Evolutionary conservation across 2,797 vertebrate genomes (phyloP).

Genomic region (Neosilurus hyrtlii): DNA sequence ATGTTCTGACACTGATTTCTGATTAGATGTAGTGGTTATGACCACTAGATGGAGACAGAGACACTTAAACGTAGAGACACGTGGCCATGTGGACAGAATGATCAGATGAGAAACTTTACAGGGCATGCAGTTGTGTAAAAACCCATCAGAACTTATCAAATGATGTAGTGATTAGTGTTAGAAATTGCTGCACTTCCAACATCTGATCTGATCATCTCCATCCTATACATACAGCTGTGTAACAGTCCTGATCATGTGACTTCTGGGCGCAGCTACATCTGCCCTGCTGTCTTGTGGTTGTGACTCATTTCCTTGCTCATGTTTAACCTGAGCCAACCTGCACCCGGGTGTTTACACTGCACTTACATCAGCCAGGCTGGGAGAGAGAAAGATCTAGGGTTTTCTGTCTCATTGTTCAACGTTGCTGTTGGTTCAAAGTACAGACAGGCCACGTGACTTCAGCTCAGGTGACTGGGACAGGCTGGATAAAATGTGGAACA

Average conservation of each 20-base stretch:
- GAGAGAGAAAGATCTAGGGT: neutral
- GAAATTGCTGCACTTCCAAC: neutral
- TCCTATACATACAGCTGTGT: neutral
- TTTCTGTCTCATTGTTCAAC: slow-evolving; percentile 15
- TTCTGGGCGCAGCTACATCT: neutral
- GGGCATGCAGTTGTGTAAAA: neutral
- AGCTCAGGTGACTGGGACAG: slow-evolving; percentile 26
- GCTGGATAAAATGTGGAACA: slow-evolving; percentile 10
- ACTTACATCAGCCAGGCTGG: neutral
- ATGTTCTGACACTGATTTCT: neutral
- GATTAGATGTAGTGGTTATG: neutral
- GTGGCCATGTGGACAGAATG: neutral
- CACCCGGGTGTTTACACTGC: neutral
- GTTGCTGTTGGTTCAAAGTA: slow-evolving; percentile 19
- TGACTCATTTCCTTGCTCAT: neutral
- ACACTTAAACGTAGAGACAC: neutral
- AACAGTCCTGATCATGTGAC: neutral
- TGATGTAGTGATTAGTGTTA: neutral
- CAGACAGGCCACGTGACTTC: slow-evolving; percentile 15
- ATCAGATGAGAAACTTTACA: no score
- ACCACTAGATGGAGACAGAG: neutral
- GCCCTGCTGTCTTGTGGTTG: neutral
- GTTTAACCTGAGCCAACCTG: neutral
- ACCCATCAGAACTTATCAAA: neutral
- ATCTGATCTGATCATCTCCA: neutral